Base-by-base conservation (phyloP, 1,140 invertebrate genomes). In the Pomacea maculata region DNA sequence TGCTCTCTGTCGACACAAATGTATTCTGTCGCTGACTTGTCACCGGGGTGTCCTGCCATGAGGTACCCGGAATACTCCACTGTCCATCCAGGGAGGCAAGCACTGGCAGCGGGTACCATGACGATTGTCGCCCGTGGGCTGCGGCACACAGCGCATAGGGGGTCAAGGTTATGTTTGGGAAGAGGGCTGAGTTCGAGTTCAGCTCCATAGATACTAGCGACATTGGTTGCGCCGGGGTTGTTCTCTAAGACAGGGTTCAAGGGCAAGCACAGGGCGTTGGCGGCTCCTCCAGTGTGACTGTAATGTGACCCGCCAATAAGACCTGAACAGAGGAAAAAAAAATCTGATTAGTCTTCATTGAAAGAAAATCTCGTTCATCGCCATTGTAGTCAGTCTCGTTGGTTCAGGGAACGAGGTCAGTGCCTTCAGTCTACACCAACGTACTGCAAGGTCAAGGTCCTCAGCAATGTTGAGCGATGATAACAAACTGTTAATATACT, bases 61-160 rank as follows among this genome's bases (percentile, higher is more conserved):
- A 86, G 78, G 61, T 83, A 86, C 5, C 85, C 85, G 14, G 57
- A 65, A 67, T 86, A 86, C 78, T 85, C 83, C 19, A 72, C 64
- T 0, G 70, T 78, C 84, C 84, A 85, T 25, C 79, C 79, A 10
- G 55, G 15, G 55, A 54, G 79, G 65, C 84, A 85, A 17, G 72
- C 55, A 17, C 5, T 82, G 25, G 67, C 57, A 14, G 80, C 84
- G 10, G 84, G 84, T 61, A 85, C 83, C 81, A 84, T 84, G 54
- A 85, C 54, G 7, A 34, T 34, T 14, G 78, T 61, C 7, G 67
- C 25, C 11, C 79, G 78, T 21, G 64, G 19, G 21, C 67, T 75
- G 15, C 70, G 52, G 52, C 84, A 85, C 7, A 80, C 73, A n/a
- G 81, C 83, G 81, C 84, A 85, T 10, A 75, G 80, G 21, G 78